phyloP scores from a whole-genome alignment of 2,113 vertebrate species.

The Pseudorectes ferrugineus region DNA sequence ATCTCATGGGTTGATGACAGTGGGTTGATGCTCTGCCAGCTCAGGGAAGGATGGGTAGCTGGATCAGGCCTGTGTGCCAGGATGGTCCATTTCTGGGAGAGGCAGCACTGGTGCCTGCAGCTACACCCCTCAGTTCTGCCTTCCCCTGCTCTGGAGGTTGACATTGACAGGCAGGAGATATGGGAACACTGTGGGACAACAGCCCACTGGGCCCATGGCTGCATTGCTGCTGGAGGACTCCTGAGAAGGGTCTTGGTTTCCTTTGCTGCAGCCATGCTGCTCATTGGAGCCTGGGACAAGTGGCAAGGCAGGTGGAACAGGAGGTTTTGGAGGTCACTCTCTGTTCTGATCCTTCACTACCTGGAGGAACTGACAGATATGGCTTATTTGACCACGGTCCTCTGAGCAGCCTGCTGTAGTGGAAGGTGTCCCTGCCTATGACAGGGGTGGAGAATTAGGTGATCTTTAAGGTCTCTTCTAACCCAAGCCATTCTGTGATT shows the following conservation, averaged over 20 bases:
- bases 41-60: neutral
- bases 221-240: neutral
- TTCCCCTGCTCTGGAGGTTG: neutral
- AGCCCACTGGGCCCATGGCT: neutral
- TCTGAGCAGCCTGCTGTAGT: neutral
- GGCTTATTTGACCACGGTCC: neutral
- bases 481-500: neutral
- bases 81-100: neutral
- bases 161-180: neutral
- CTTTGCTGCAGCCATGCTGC: neutral
- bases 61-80: neutral
- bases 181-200: rapidly evolving
- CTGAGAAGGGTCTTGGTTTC: neutral
- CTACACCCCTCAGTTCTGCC: neutral
- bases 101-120: neutral
- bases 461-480: neutral
- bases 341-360: neutral
- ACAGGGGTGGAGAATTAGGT: neutral
- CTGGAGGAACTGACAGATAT: neutral
- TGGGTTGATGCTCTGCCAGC: neutral
- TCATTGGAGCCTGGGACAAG: neutral
- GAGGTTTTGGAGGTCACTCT: neutral
- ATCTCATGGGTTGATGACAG: neutral
- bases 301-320: neutral
- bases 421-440: neutral